Conservation (phyloP, 2,888 invertebrate species). For the Mystacides longicornis region DNA sequence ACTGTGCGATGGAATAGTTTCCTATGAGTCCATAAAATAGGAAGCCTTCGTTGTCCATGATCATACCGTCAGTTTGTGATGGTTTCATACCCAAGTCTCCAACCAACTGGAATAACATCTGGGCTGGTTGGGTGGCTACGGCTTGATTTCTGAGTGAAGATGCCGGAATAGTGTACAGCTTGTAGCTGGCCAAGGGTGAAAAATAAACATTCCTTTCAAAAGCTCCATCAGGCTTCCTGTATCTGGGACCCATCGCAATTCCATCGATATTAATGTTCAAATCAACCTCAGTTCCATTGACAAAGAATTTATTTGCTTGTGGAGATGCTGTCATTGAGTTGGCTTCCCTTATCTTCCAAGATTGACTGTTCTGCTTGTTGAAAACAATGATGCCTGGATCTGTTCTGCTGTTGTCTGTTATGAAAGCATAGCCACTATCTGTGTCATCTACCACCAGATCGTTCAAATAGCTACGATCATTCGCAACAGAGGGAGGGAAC, state of each 20-base stretch:
- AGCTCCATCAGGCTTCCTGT: constrained; percentile 34
- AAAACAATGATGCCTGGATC: constrained; percentile 70
- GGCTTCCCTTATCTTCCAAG: constrained; percentile 63
- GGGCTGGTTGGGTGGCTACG: constrained; percentile 33
- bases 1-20: constrained; percentile 61
- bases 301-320: constrained; percentile 52
- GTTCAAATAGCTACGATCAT: constrained; percentile 55
- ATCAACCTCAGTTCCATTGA: constrained; percentile 51
- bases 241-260: constrained; percentile 61
- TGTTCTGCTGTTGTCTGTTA: constrained; percentile 59
- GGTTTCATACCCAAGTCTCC: constrained; percentile 54
- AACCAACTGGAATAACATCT: constrained; percentile 43
- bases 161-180: constrained; percentile 58
- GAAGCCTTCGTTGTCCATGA: constrained; percentile 61
- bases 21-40: constrained; percentile 64
- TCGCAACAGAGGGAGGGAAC: constrained; percentile 55
- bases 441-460: constrained; percentile 67
- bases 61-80: constrained; percentile 68
- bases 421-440: constrained; percentile 60
- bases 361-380: constrained; percentile 53
- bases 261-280: constrained; percentile 60
- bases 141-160: constrained; percentile 52
- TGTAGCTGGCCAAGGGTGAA: constrained; percentile 60
- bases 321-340: constrained; percentile 55
- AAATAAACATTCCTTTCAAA: constrained; percentile 55